These are phyloP conservation scores for Trididemnum nubilum DNA, from an alignment of 23 tunicate genomes.

Conservation along the genomic window DNA sequence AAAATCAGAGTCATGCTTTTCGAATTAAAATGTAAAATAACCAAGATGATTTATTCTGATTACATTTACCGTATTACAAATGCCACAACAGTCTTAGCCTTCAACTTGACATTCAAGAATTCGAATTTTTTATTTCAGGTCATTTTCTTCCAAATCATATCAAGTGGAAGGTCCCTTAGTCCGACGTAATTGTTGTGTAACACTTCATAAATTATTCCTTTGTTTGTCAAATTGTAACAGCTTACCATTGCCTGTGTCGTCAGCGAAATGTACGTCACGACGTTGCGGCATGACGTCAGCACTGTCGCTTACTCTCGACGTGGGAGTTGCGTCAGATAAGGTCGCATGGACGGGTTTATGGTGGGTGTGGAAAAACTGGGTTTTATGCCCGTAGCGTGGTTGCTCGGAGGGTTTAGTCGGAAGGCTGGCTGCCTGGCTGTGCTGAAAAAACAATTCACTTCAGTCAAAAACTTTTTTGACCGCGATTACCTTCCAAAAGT, in stretches of 20 bases:
- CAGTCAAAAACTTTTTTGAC: no score
- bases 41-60: no score
- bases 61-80: no score
- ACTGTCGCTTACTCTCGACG: neutral
- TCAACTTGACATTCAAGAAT: no score
- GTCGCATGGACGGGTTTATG: neutral
- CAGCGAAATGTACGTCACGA: slow-evolving; percentile 5
- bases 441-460: slow-evolving; percentile 12
- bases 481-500: no score
- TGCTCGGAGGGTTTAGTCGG: neutral
- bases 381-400: neutral
- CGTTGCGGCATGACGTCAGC: slow-evolving; percentile 16
- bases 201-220: no score
- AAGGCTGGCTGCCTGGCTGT: neutral
- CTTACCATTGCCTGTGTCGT: slow-evolving; percentile 9
- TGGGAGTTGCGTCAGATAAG: neutral
- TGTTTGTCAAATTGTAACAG: no score
- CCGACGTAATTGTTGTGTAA: no score
- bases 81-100: no score
- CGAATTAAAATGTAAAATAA: neutral
- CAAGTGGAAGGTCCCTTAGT: no score
- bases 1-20: neutral
- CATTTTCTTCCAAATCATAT: no score
- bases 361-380: neutral
- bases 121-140: no score